These are phyloP conservation scores for Calephelis virginiensis DNA, from an alignment of 1,140 invertebrate species.

Conservation along the genomic window DNA sequence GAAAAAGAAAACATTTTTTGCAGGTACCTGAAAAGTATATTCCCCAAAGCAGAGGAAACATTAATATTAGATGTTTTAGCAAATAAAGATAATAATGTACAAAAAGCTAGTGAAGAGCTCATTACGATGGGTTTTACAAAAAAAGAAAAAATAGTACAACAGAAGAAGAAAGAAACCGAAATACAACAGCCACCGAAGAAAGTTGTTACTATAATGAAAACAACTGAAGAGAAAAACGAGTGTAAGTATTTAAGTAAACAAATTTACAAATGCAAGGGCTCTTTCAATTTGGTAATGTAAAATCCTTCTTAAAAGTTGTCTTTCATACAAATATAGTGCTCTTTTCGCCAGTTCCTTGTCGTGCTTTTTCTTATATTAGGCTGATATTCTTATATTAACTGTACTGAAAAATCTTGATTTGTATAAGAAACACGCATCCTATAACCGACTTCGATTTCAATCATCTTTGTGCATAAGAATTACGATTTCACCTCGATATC, in stretches of 20 bases:
- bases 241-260: constrained; percentile 75
- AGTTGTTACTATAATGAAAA: constrained; percentile 81
- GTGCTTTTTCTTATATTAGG: no score
- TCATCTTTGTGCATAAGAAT: no score
- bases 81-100: constrained; percentile 92
- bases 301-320: no score
- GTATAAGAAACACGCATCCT: no score
- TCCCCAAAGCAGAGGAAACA: constrained; percentile 94
- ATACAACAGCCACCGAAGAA: constrained; percentile 70
- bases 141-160: constrained; percentile 80
- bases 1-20: constrained; percentile 26
- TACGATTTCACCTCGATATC: no score
- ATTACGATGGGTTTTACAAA: constrained; percentile 89
- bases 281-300: no score
- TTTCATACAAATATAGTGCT: no score
- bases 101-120: constrained; percentile 89
- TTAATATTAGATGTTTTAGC: constrained; percentile 89
- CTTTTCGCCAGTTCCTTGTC: no score
- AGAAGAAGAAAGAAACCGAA: constrained; percentile 77
- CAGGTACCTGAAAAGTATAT: constrained; percentile 94
- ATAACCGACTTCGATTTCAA: no score
- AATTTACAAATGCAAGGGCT: no score
- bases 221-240: constrained; percentile 85
- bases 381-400: no score
- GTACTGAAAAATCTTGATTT: no score